Evolutionary conservation across 2,888 invertebrate genomes (phyloP), one percentile per base, ranked within the genome.

Genomic region (Drosophila formosana): DNA sequence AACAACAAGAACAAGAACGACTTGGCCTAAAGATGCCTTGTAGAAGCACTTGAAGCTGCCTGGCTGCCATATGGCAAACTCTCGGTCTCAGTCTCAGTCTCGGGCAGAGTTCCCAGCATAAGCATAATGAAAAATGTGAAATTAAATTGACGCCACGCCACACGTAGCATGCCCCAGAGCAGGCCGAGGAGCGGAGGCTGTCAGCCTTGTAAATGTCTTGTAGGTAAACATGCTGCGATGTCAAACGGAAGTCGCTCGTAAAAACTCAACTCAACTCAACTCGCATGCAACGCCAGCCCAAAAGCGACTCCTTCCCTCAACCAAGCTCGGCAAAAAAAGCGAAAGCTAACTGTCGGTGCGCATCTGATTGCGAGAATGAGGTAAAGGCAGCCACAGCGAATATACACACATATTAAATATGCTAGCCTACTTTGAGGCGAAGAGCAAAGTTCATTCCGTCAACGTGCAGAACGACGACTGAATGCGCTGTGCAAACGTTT

Each of bases 91-190:
- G 28, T 18, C 18, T 30, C 34, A 23, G 13, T 37, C 11, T 25
- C 50, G 45, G 52, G 72, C 34, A 34, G 47, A 69, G 39, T 75
- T 64, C 43, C 58, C 50, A 49, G 68, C 88, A 74, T 78, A 82
- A 82, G 82, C 78, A 89, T 86, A 87, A 89, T 86, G 85, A 89
- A 87, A 86, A 86, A 86, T 89, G 82, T 75, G 82, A 82, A 86
- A 86, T 86, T 86, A 86, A 85, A 85, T 85, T 89, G 84, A 88
- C 81, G 87, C 84, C 84, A 74, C 39, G 39, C 39, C 39, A 41
- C 39, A 41, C 84, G 84, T 72, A 70, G 78, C 69, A 67, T 67
- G 71, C 63, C 61, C 53, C 34, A 60, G 56, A 49, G 25, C 9
- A 3, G 4, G 25, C 28, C 11, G n/a, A 45, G 11, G 18, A 28